Evolutionary conservation across 2,113 vertebrate species (phyloP), one percentile per base, ranked within the genome.

Genomic region (Tachysurus fulvidraco): DNA sequence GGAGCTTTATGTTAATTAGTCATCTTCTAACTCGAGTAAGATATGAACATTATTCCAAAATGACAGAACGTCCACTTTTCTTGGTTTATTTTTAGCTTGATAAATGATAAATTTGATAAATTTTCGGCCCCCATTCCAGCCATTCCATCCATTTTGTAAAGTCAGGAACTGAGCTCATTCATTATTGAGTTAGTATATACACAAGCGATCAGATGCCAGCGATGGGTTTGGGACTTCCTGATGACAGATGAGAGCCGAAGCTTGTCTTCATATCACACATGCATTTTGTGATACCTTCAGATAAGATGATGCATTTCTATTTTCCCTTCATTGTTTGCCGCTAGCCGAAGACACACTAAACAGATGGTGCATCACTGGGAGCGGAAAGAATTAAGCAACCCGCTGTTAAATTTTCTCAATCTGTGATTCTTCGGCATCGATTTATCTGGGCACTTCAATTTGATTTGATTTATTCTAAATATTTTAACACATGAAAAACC

Each of bases 291-390:
- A 11, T 9, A 8, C 23, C 25, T 62, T 62, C 25, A 23, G 10
- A 62, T 62, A n/a, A 4, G 41, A 28, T 30, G 13, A 60, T 50
- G 46, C 8, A 50, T 41, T 36, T 36, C 36, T 36, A 36, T 59
- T 21, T 59, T 21, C 4, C n/a, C 11, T n/a, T 10, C n/a, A 21
- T 28, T 30, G 52, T 28, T n/a, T n/a, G 77, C 25, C 5, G 2
- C 52, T 57, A 50, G 64, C 21, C 41, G 82, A 14, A 54, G 52
- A 65, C 71, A 41, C 71, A 67, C 23, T 46, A 17, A 81, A 41
- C 82, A 83, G 82, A 83, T 41, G 52, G 65, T 57, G 50, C 14
- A 57, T 54, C 82, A 57, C 50, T 41, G 82, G 52, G 65, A 67
- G 44, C 25, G 44, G 44, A 52, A 28, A n/a, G 52, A 46, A 14